A percentile compares a stretch with the other conserved stretches of the same genome.
These are phyloP conservation scores for Odontocolon sp. DNA, from an alignment of 2,888 invertebrate species.

Conservation along the genomic window DNA sequence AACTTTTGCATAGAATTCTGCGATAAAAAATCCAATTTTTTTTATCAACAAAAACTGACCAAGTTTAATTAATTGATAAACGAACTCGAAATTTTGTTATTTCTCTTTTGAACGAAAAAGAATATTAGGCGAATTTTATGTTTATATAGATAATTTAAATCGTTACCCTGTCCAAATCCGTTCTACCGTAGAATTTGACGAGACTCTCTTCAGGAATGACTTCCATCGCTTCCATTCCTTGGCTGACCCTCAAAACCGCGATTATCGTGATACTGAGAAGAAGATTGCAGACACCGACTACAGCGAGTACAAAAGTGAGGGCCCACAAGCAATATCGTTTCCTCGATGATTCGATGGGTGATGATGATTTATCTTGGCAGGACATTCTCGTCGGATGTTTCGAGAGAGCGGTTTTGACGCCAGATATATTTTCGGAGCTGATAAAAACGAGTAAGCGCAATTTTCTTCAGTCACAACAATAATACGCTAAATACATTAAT, in stretches of 20 bases:
- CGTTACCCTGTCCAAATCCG: slow-evolving; percentile 87
- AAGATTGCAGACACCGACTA: slow-evolving; percentile 87
- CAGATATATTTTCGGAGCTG: slow-evolving; percentile 51
- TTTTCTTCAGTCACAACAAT: background rate
- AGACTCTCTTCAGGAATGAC: slow-evolving; percentile 88
- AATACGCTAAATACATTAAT: background rate
- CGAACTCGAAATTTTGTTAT: no score
- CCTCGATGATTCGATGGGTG: slow-evolving; percentile 66
- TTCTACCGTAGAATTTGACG: slow-evolving; percentile 89
- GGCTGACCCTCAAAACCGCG: slow-evolving; percentile 89
- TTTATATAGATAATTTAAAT: background rate
- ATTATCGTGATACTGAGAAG: slow-evolving; percentile 91
- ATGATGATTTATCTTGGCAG: slow-evolving; percentile 41
- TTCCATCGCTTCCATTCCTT: slow-evolving; percentile 93
- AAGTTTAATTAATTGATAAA: no score
- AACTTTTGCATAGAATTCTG: no score
- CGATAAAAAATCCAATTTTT: no score
- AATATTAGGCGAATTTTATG: background rate
- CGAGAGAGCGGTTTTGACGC: slow-evolving; percentile 26
- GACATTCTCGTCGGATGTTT: slow-evolving; percentile 48
- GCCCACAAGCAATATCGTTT: slow-evolving; percentile 86
- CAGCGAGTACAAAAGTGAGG: slow-evolving; percentile 87
- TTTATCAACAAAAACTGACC: no score
- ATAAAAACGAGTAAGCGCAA: background rate
- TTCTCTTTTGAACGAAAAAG: background rate